Conservation (phyloP, 2,888 invertebrate species). For the Euplexia lucipara region DNA sequence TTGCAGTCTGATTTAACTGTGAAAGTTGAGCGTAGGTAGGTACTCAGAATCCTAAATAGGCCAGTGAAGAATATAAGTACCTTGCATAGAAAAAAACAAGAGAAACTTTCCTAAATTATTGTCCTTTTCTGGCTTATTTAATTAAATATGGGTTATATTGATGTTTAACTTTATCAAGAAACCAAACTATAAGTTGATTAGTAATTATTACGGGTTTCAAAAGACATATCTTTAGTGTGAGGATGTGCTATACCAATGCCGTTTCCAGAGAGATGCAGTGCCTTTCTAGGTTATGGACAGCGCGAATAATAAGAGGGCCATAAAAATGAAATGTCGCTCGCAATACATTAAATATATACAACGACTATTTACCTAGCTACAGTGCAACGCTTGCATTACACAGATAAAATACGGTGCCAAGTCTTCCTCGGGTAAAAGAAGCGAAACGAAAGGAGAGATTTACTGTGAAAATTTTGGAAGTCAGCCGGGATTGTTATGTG, state of each 20-base stretch:
- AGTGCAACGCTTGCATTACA: constrained; percentile 86
- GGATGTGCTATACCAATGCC: constrained; percentile 18
- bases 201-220: constrained; percentile 11
- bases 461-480: constrained; percentile 90
- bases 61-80: constrained; percentile 67
- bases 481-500: constrained; percentile 87
- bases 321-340: constrained; percentile 67
- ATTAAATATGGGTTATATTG: background rate
- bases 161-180: background rate
- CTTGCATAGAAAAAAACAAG: constrained; percentile 33
- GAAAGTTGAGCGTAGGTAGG: constrained; percentile 78
- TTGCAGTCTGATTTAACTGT: constrained; percentile 78
- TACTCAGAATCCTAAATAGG: constrained; percentile 77
- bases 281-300: constrained; percentile 56
- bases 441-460: constrained; percentile 87
- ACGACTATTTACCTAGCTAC: constrained; percentile 83
- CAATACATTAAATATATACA: constrained; percentile 71
- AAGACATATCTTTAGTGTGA: constrained; percentile 7
- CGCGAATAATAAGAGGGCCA: constrained; percentile 60
- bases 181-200: background rate
- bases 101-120: too few species aligned
- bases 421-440: constrained; percentile 88
- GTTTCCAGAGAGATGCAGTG: constrained; percentile 44
- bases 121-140: background rate
- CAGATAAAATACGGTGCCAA: constrained; percentile 90